Conservation (phyloP, 1,140 invertebrate genomes). For the Vanessa tameamea region DNA sequence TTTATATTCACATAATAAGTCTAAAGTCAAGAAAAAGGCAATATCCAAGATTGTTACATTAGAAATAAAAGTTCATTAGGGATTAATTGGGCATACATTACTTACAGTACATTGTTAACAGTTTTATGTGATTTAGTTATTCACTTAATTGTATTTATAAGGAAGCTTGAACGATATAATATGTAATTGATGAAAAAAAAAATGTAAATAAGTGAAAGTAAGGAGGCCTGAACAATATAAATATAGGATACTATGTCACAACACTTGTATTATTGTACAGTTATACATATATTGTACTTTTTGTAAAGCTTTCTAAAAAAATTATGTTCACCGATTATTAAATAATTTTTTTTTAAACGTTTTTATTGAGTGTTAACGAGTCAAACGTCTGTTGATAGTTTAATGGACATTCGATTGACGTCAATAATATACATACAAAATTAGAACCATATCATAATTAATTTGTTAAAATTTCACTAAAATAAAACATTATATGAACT, state of each 20-base stretch:
- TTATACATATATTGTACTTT: constrained; percentile 44
- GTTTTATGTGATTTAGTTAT: constrained; percentile 50
- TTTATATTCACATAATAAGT: neutral
- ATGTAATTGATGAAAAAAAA: constrained; percentile 41
- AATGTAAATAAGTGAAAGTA: constrained; percentile 74
- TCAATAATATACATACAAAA: constrained; percentile 9
- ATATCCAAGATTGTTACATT: constrained; percentile 5
- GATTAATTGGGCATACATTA: constrained; percentile 56
- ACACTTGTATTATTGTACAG: constrained; percentile 44
- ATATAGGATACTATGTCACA: constrained; percentile 70
- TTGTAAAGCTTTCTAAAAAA: constrained; percentile 42
- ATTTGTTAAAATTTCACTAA: neutral
- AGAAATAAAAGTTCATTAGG: constrained; percentile 14
- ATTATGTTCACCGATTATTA: constrained; percentile 24
- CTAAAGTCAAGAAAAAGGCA: neutral
- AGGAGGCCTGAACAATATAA: constrained; percentile 70
- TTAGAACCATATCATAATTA: constrained; percentile 2
- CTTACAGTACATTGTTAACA: constrained; percentile 35
- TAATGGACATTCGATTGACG: constrained; percentile 2
- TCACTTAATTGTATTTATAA: constrained; percentile 44
- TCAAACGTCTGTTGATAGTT: neutral
- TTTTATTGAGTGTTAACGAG: constrained; percentile 8
- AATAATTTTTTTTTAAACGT: constrained; percentile 19
- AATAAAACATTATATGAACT: neutral
- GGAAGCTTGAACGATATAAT: constrained; percentile 50